phyloP scores from a whole-genome alignment of 2,113 vertebrate genomes.

The Colossoma macropomum region DNA sequence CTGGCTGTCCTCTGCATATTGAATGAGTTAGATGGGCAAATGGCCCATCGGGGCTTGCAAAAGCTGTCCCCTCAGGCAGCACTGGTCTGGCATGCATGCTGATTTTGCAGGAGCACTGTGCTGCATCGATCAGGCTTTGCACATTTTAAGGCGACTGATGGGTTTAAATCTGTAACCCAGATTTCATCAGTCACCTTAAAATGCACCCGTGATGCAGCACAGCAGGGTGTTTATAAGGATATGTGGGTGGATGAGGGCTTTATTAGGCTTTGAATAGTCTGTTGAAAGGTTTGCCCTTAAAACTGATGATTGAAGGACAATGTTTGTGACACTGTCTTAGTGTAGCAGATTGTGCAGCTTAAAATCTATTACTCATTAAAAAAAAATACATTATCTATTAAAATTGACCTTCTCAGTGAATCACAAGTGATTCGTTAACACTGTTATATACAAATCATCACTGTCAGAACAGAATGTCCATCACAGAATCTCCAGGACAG shows the following conservation, averaged over 20 bases:
- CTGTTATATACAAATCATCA: no score
- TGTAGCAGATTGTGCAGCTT: no score
- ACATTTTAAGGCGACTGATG: background rate
- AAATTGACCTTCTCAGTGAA: no score
- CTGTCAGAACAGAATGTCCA: no score
- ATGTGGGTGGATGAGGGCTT: background rate
- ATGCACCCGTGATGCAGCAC: background rate
- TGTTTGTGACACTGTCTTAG: no score
- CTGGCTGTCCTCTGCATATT: conserved; percentile 24
- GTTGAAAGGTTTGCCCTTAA: background rate
- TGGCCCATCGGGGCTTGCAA: background rate
- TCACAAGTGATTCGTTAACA: no score
- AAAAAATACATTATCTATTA: no score
- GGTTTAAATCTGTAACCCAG: conserved; percentile 4
- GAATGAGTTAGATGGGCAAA: conserved; percentile 17
- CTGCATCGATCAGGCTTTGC: background rate
- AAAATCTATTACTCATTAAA: no score
- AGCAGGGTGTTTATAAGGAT: background rate
- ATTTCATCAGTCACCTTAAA: background rate
- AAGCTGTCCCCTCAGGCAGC: conserved; percentile 1
- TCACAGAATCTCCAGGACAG: no score
- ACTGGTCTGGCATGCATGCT: background rate
- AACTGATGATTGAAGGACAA: background rate
- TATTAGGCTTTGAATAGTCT: background rate
- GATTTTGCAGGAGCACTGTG: background rate